phyloP scores from a whole-genome alignment of 2,888 invertebrate genomes.

The Pristionchus entomophagus region DNA sequence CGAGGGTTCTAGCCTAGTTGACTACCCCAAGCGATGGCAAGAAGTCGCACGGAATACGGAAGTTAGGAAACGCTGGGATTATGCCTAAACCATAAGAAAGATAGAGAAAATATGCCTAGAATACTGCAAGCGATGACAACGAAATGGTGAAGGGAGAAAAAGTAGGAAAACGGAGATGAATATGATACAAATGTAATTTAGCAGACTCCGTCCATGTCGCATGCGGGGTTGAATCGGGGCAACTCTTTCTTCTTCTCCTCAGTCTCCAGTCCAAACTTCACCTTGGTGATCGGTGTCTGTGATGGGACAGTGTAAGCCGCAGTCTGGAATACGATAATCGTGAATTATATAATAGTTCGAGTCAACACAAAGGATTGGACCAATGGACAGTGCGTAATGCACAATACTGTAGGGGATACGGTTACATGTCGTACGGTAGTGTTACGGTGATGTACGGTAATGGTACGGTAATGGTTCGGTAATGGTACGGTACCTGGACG shows the following conservation, averaged over 20 bases:
- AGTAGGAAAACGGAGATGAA: not conserved
- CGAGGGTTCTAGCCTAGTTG: not conserved
- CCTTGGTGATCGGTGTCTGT: not conserved
- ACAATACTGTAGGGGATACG: no score
- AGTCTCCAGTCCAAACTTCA: not conserved
- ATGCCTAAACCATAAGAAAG: not conserved
- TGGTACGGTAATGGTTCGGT: no score
- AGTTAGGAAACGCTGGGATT: no score
- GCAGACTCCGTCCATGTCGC: not conserved
- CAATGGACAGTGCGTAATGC: no score
- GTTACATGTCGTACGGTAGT: no score
- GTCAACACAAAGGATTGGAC: no score
- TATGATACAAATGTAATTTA: not conserved
- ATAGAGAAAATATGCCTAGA: not conserved
- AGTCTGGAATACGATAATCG: not conserved
- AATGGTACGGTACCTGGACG: not conserved
- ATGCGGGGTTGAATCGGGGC: not conserved
- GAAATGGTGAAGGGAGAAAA: no score
- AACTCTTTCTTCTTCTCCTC: no score
- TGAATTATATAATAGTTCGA: not conserved
- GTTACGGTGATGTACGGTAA: no score
- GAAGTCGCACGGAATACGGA: not conserved
- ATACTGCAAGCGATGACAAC: not conserved
- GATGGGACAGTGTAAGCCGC: not conserved
- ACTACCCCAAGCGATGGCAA: not conserved